Evolutionary conservation across 2,888 invertebrate genomes (phyloP), one percentile per base, ranked within the genome.

Genomic region (Chorisops tibialis): DNA sequence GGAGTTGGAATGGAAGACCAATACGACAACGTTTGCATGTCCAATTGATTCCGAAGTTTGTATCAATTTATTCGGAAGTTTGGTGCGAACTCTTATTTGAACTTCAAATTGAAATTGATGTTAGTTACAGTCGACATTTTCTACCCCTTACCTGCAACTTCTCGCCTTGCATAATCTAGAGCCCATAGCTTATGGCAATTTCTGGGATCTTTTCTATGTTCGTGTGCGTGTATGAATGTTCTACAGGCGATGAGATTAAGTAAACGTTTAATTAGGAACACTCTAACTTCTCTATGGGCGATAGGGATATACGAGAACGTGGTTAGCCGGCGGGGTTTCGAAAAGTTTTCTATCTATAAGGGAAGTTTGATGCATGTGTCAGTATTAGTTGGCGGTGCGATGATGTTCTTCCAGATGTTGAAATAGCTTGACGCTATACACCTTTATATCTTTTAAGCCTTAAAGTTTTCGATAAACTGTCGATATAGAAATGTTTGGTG

Each of bases 101-200:
- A 54, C 56, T 63, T 60, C 24, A 60, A 49, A 63, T 60, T 63
- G 52, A 63, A 63, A 63, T 63, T 45, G 48, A 63, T 43, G 51
- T 45, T 21, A 16, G 21, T 48, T 59, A 47, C 43, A 12, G 16
- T 43, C 18, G 9, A 22, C 19, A 30, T 21, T 14, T n/a, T 39
- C 41, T 22, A 22, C 12, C 2, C 9, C 18, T n/a, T 47, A n/a
- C 22, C 22, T 48, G 4, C 9, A 48, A 12, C 9, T 21, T 22
- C 22, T 6, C 5, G 5, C 7, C n/a, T 12, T 22, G 7, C 19
- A 21, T 18, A 21, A 12, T 19, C 48, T 14, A 45, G 9, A 16
- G 5, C 45, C 19, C 18, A 9, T 16, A 18, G n/a, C 14, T 41
- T 37, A 11, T 37, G 37, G 7, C 12, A 1, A 12, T 41, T 16